These are phyloP conservation scores for Fukomys damarensis DNA, from an alignment of 2,113 vertebrate genomes.

Conservation along the genomic window DNA sequence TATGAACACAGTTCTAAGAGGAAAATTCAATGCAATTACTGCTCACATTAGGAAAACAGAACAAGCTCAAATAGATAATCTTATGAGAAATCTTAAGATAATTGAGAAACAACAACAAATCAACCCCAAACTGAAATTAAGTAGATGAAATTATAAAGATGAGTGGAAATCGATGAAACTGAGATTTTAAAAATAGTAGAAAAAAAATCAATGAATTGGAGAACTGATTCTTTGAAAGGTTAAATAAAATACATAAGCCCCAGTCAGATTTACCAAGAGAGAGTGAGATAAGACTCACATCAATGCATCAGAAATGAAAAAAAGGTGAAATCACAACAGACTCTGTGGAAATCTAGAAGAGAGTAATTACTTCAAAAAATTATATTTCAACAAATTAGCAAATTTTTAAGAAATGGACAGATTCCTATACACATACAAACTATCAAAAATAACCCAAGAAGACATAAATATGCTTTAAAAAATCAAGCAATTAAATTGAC, in stretches of 20 bases:
- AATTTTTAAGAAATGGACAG: not conserved
- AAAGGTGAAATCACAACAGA: not conserved
- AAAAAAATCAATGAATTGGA: not conserved
- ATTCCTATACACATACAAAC: not conserved
- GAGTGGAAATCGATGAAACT: not conserved
- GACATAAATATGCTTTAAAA: not conserved
- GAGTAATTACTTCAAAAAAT: not conserved
- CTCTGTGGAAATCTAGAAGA: not conserved
- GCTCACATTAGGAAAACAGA: not conserved
- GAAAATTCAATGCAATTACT: not conserved
- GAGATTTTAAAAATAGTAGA: not conserved
- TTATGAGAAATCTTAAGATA: not conserved
- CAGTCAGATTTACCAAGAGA: not conserved
- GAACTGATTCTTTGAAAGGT: not conserved
- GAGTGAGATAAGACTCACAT: not conserved
- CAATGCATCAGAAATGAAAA: not conserved
- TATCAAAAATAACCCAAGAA: not conserved
- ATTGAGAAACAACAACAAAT: not conserved
- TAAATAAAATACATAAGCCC: not conserved
- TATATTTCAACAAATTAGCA: not conserved
- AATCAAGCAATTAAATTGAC: not conserved
- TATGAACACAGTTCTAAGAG: not conserved
- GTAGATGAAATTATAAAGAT: not conserved
- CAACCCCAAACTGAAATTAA: not conserved
- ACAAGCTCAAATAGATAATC: not conserved